Evolutionary conservation across 2,113 vertebrate genomes (phyloP), one percentile per base, ranked within the genome.

Genomic region (Oncorhynchus kisutch): DNA sequence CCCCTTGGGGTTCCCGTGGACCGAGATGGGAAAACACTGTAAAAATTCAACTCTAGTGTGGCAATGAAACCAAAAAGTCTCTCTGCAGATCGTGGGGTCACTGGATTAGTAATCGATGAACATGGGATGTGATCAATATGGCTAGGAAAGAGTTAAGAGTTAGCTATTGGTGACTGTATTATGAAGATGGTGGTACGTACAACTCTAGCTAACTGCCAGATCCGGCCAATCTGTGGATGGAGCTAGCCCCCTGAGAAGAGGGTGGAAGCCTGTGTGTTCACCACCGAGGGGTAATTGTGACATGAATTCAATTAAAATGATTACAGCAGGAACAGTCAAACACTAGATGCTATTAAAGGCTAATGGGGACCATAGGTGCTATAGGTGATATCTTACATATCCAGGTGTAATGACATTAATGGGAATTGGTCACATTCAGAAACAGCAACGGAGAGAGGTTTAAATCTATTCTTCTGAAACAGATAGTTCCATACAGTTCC

Each of bases 321-420:
- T 83, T 77, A 49, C 39, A 81, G 85, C 74, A 78, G 49, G 84
- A 86, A 78, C 85, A 86, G 78, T 84, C 84, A 88, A 84, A 88
- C 78, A 79, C 70, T 73, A 70, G 7, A 39, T 39, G 39, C 39
- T 85, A 84, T 77, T 31, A 34, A 72, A 67, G 54, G 65, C 77
- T 75, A 66, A 64, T 48, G 59, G 39, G 51, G 51, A 57, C 51
- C 18, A 57, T 57, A 57, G 59, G 59, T 39, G 31, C 78, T 68
- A 76, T 67, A 67, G 74, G 71, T 73, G 78, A 51, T 16, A 51
- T 39, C 8, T 9, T 9, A 57, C 4, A 78, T 66, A 68, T 73
- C 70, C 70, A 71, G 68, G 68, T 57, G 68, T 71, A 79, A 71
- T 78, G 79, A 82, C 80, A 82, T 45, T 39, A 59, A 24, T 13